phyloP scores from a whole-genome alignment of 2,888 invertebrate genomes.

The Luffia ferchaultella region DNA sequence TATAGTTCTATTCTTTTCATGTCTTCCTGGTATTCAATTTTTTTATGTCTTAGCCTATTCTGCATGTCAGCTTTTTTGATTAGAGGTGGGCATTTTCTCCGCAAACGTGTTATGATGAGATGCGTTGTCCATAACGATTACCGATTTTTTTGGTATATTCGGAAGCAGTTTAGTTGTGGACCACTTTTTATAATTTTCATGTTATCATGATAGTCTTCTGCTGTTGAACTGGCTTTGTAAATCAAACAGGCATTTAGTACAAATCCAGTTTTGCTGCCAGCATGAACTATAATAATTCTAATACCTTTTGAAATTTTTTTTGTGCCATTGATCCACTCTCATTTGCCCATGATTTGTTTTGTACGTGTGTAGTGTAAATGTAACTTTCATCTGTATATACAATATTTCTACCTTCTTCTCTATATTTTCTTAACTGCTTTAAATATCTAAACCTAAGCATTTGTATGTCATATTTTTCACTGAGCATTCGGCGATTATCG shows the following conservation, averaged over 20 bases:
- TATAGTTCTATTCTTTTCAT: too few relatives aligned
- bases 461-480: constrained; percentile 5
- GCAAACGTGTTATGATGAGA: too few relatives aligned
- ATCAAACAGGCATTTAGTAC: constrained; percentile 13
- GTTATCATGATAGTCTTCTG: constrained; percentile 15
- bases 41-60: too few relatives aligned
- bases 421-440: neutral
- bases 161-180: too few relatives aligned
- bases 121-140: too few relatives aligned
- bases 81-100: too few relatives aligned
- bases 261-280: constrained; percentile 12
- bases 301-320: constrained; percentile 1
- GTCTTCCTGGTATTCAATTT: too few relatives aligned
- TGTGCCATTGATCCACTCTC: neutral
- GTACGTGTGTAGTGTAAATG: neutral
- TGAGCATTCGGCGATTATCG: constrained; percentile 5
- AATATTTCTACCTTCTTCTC: constrained; percentile 2
- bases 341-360: constrained; percentile 1
- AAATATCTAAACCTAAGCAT: neutral
- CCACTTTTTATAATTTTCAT: too few relatives aligned
- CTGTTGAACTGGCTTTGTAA: constrained; percentile 12
- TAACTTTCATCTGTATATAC: constrained; percentile 5
- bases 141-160: too few relatives aligned
- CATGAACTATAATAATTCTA: constrained; percentile 12
- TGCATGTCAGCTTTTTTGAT: too few relatives aligned